phyloP scores from a whole-genome alignment of 2,888 invertebrate genomes.

The Panzeria rudis region DNA sequence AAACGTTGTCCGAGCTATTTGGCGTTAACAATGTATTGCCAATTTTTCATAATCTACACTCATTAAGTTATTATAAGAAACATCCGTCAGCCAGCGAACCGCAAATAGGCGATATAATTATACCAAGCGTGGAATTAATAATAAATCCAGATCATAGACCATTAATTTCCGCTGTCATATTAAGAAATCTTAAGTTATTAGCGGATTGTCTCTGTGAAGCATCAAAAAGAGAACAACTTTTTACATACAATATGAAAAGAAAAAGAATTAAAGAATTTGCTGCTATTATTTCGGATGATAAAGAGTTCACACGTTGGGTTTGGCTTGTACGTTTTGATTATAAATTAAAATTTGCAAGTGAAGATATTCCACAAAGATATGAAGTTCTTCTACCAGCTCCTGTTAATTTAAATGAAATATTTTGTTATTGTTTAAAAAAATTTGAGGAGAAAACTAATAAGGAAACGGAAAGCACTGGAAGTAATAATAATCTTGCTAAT shows the following conservation, averaged over 20 bases:
- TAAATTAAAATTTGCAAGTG: not conserved
- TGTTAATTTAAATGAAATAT: not conserved
- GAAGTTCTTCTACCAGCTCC: not conserved
- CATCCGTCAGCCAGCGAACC: not conserved
- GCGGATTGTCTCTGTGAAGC: not conserved
- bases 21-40: not conserved
- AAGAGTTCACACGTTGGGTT: not conserved
- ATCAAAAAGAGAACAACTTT: not conserved
- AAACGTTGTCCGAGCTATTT: not conserved
- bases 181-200: not conserved
- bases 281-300: not conserved
- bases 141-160: not conserved
- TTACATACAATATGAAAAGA: not conserved
- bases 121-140: not conserved
- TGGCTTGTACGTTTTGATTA: not conserved
- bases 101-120: not conserved
- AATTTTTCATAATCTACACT: not conserved
- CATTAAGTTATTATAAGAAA: not conserved
- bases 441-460: not conserved
- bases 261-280: not conserved
- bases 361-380: not conserved
- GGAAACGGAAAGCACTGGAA: not conserved
- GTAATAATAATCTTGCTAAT: not conserved
- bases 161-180: not conserved
- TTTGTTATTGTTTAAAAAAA: not conserved